Percentiles rank a stretch among this genome's conserved stretches.
phyloP scores from a whole-genome alignment of 2,113 vertebrate genomes.

The Spizaetus ornatus region DNA sequence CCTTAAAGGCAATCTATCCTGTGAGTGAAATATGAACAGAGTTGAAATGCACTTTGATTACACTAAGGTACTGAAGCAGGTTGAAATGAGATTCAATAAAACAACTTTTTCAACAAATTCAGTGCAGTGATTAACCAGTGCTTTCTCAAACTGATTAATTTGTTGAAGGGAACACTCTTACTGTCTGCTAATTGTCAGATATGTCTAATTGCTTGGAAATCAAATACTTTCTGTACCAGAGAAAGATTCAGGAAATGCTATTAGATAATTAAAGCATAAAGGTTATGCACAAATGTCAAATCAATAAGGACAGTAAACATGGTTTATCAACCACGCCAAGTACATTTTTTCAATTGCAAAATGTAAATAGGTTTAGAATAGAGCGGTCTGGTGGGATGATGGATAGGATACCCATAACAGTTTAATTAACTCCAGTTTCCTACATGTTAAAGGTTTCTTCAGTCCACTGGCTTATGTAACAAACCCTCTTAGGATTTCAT shows the following conservation, averaged over 20 bases:
- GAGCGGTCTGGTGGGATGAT: slow-evolving; percentile 52
- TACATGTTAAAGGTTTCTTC: slow-evolving; percentile 72
- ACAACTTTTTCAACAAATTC: slow-evolving; percentile 10
- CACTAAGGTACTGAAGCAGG: neutral
- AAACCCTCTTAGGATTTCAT: slow-evolving; percentile 71
- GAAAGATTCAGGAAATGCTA: slow-evolving; percentile 56
- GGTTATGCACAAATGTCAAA: slow-evolving; percentile 71
- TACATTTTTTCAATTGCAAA: slow-evolving; percentile 62
- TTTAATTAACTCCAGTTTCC: slow-evolving; percentile 78
- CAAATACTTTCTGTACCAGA: slow-evolving; percentile 36
- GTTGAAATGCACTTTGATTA: neutral
- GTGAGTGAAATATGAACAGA: neutral
- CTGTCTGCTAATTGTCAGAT: slow-evolving; percentile 46
- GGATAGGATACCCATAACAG: slow-evolving; percentile 63
- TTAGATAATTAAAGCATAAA: slow-evolving; percentile 74
- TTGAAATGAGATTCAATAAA: slow-evolving; percentile 28
- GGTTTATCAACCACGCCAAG: slow-evolving; percentile 62
- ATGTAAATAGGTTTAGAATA: slow-evolving; percentile 69
- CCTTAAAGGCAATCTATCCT: neutral
- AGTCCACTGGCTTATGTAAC: slow-evolving; percentile 73
- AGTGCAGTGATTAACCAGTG: slow-evolving; percentile 22
- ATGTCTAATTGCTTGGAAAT: slow-evolving; percentile 60
- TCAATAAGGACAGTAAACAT: slow-evolving; percentile 71
- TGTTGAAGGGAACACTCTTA: slow-evolving; percentile 49
- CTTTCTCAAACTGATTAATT: slow-evolving; percentile 54